A percentile compares a stretch with the other conserved stretches of the same genome.
Evolutionary conservation across 2,888 invertebrate genomes (phyloP).

Genomic region (Athalia circularis): DNA sequence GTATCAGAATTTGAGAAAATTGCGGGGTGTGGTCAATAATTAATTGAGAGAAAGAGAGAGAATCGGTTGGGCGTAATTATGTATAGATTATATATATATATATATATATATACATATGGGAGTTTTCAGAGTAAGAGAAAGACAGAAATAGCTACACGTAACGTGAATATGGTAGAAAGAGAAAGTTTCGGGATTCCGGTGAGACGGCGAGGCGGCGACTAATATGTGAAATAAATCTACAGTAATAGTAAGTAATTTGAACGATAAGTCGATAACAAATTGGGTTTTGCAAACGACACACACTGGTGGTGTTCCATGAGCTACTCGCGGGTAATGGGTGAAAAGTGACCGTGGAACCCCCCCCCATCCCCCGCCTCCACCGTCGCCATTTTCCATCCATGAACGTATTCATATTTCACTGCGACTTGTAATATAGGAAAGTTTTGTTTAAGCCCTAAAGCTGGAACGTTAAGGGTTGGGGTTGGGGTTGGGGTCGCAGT

Average conservation of each 20-base stretch:
- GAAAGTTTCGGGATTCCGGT: too few relatives aligned
- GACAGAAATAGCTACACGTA: too few relatives aligned
- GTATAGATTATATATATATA: too few relatives aligned
- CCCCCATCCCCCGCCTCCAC: slow-evolving; percentile 51
- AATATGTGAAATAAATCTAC: slow-evolving; percentile 74
- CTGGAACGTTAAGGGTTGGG: slow-evolving; percentile 24
- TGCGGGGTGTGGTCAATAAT: too few relatives aligned
- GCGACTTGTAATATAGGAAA: slow-evolving; percentile 71
- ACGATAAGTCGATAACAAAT: slow-evolving; percentile 74
- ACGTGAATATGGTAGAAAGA: too few relatives aligned
- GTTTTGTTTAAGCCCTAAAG: slow-evolving; percentile 73
- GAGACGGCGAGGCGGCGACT: slow-evolving; percentile 54
- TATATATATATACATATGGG: too few relatives aligned
- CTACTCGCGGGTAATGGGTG: slow-evolving; percentile 66
- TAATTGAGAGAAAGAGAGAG: too few relatives aligned
- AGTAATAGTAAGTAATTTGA: slow-evolving; percentile 74
- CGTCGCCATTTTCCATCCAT: slow-evolving; percentile 48
- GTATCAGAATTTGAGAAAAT: too few relatives aligned
- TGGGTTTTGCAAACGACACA: slow-evolving; percentile 71
- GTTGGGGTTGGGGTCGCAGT: not conserved
- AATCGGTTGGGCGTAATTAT: too few relatives aligned
- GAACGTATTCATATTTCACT: slow-evolving; percentile 72
- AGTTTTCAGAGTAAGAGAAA: too few relatives aligned
- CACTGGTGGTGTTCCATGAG: slow-evolving; percentile 4
- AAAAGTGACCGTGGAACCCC: slow-evolving; percentile 70